A percentile compares a stretch with the other conserved stretches of the same genome.
Evolutionary conservation across 2,797 vertebrate genomes (phyloP).

Genomic region (Danio choprae): DNA sequence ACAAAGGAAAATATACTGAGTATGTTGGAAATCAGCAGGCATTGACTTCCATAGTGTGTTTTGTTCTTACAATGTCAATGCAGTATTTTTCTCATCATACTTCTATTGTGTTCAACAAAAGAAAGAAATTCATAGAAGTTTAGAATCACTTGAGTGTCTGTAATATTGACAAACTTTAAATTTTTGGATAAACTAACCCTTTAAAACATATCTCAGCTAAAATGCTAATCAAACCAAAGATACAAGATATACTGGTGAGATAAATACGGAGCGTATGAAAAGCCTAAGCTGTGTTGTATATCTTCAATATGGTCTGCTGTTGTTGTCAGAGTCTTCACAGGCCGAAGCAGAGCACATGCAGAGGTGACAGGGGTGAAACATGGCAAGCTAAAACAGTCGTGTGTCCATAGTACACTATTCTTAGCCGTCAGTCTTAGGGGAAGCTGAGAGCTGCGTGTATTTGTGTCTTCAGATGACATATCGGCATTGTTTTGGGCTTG

Average conservation of each 20-base stretch:
- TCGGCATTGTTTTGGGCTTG: slow-evolving; percentile 75
- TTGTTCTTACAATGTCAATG: no score
- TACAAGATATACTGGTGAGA: not conserved
- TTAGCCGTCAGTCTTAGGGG: slow-evolving; percentile 77
- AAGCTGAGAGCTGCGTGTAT: slow-evolving; percentile 78
- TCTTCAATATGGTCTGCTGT: slow-evolving; percentile 23
- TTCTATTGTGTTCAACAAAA: no score
- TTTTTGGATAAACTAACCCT: no score
- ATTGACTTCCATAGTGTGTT: no score
- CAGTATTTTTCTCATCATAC: no score
- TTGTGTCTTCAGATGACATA: slow-evolving; percentile 79
- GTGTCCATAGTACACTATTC: slow-evolving; percentile 76
- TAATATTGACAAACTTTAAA: no score
- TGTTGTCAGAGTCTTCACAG: slow-evolving; percentile 44
- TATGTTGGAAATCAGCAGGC: no score
- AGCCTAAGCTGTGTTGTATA: slow-evolving; percentile 1
- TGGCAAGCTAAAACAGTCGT: slow-evolving; percentile 63
- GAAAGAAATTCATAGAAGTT: no score
- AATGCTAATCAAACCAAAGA: not conserved
- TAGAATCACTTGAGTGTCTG: no score
- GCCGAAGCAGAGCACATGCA: slow-evolving; percentile 68
- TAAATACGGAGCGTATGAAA: slow-evolving; percentile 5
- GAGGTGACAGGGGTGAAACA: slow-evolving; percentile 68
- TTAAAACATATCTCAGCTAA: not conserved
- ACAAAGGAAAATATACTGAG: no score